Conservation (phyloP, 2,113 vertebrate genomes). For the Calonectris borealis region DNA sequence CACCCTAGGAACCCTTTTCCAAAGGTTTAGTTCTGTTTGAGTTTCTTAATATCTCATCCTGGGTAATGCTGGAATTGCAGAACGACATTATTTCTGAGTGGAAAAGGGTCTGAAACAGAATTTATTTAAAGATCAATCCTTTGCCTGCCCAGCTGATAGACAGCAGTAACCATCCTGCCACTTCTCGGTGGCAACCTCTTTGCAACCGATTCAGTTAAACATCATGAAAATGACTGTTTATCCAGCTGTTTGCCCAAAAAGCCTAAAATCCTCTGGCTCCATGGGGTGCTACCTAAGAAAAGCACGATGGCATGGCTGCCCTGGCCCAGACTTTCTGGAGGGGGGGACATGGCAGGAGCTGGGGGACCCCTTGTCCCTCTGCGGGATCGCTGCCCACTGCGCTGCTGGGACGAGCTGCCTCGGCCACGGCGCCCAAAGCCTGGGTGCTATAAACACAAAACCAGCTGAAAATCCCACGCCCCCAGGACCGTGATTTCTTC, state of each 20-base stretch:
- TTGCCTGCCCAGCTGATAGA: background rate
- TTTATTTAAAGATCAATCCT: background rate
- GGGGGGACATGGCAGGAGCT: background rate
- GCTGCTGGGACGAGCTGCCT: background rate
- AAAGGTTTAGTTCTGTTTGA: background rate
- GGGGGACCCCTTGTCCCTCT: background rate
- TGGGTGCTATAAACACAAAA: background rate
- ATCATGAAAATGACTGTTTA: background rate
- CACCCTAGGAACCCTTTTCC: background rate
- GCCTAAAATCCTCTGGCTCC: background rate
- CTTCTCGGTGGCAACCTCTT: background rate
- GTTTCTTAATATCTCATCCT: background rate
- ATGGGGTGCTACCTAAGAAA: background rate
- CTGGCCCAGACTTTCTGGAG: background rate
- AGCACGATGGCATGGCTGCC: rapidly evolving
- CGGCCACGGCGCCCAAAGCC: rapidly evolving
- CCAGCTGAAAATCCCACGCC: background rate
- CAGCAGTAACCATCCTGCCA: background rate
- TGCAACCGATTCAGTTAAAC: background rate
- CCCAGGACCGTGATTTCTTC: background rate
- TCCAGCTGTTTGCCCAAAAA: background rate
- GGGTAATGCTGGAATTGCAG: background rate
- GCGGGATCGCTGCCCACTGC: rapidly evolving
- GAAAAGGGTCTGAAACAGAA: background rate
- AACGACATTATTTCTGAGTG: background rate